phyloP scores from a whole-genome alignment of 1,140 invertebrate genomes.

The Branchinecta lindahli region DNA sequence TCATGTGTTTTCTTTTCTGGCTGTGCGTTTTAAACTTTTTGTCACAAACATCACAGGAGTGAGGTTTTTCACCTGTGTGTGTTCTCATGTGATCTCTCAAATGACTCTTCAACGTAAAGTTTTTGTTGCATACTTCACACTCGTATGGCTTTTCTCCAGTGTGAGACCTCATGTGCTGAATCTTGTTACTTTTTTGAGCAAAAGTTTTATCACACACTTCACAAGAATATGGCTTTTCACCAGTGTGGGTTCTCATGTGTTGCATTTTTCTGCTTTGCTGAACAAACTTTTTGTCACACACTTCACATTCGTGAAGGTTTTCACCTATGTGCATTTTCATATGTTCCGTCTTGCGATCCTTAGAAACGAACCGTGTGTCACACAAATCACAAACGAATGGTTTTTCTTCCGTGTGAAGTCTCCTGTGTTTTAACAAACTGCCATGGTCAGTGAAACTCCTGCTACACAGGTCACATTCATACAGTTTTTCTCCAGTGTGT shows the following conservation, averaged over 20 bases:
- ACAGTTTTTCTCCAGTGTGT: not conserved
- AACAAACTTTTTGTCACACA: slow-evolving; percentile 28
- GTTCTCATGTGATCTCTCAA: not conserved
- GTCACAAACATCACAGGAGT: not conserved
- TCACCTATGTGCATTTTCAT: too few species aligned
- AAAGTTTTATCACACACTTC: slow-evolving; percentile 52
- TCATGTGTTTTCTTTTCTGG: not conserved
- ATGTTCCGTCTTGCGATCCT: too few species aligned
- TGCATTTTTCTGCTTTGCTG: slow-evolving; percentile 32
- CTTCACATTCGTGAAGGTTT: not conserved
- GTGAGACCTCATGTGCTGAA: not conserved
- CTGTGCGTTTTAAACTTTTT: not conserved
- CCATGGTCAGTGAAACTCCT: not conserved
- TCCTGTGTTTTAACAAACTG: not conserved
- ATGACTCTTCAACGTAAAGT: not conserved
- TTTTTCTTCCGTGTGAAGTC: slow-evolving; percentile 8
- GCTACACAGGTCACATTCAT: not conserved
- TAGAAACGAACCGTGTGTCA: too few species aligned
- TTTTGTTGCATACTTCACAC: not conserved
- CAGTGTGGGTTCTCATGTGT: slow-evolving; percentile 79
- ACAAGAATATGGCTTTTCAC: slow-evolving; percentile 83
- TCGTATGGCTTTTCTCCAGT: not conserved
- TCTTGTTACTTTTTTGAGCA: not conserved
- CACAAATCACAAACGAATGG: not conserved
- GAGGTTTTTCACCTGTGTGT: not conserved